Evolutionary conservation across 1,140 invertebrate genomes (phyloP).

Genomic region (Drosophila orena): DNA sequence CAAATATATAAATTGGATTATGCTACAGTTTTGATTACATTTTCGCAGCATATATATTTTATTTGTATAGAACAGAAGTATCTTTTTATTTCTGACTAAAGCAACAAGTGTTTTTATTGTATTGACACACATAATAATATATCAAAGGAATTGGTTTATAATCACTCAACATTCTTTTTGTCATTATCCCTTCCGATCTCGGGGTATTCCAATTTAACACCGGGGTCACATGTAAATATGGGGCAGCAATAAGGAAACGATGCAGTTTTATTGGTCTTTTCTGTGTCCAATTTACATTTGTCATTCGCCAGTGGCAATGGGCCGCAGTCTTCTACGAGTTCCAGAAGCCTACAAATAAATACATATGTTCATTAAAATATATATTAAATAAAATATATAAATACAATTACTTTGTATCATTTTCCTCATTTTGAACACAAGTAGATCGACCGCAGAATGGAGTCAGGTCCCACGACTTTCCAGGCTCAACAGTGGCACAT

Average conservation of each 20-base stretch:
- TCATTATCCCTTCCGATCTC: conserved; percentile 88
- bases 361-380: neutral
- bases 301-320: conserved; percentile 93
- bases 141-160: neutral
- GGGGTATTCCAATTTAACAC: conserved; percentile 93
- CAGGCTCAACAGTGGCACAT: conserved; percentile 93
- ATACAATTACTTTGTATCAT: conserved; percentile 85
- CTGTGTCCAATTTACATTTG: conserved; percentile 93
- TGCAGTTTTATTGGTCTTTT: conserved; percentile 95
- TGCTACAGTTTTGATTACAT: no score
- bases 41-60: no score
- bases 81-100: neutral
- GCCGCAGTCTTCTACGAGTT: conserved; percentile 94
- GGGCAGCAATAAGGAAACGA: conserved; percentile 94
- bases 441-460: conserved; percentile 95
- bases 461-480: conserved; percentile 92
- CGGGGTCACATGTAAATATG: conserved; percentile 92
- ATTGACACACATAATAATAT: neutral
- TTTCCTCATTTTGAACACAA: conserved; percentile 91
- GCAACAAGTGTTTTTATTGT: conserved; percentile 18
- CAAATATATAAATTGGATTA: no score
- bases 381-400: no score
- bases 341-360: conserved; percentile 87
- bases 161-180: conserved; percentile 74
- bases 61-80: neutral